Evolutionary conservation across 2,113 vertebrate species (phyloP).

Genomic region (Phasianus colchicus): DNA sequence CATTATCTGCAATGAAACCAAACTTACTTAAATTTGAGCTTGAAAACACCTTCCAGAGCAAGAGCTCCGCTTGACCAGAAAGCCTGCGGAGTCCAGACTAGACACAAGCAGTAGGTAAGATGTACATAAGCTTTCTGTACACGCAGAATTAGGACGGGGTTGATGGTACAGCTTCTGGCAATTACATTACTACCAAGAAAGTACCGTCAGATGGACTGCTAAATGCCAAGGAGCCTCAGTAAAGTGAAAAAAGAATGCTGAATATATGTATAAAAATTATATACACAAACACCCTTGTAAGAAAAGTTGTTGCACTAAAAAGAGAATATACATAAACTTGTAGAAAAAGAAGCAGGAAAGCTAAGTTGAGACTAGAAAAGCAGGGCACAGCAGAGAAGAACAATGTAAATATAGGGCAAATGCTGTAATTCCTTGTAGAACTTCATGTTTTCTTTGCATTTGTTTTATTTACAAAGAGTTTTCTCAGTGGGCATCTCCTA

Average conservation of each 20-base stretch:
- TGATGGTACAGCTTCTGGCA: neutral
- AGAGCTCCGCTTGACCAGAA: neutral
- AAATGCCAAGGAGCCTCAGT: neutral
- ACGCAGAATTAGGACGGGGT: neutral
- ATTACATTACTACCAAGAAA: neutral
- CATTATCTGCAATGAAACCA: neutral
- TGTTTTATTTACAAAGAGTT: neutral
- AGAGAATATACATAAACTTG: accelerated
- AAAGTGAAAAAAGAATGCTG: neutral
- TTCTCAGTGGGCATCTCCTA: neutral
- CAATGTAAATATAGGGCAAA: neutral
- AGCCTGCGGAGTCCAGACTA: neutral
- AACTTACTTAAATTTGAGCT: neutral
- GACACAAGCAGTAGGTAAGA: accelerated
- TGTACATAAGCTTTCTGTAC: neutral
- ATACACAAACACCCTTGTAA: neutral
- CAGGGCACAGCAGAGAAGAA: neutral
- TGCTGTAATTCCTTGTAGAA: neutral
- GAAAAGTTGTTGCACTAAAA: neutral
- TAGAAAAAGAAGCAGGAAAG: accelerated
- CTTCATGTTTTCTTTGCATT: neutral
- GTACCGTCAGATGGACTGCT: neutral
- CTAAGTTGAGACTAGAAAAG: neutral
- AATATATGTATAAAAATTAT: accelerated
- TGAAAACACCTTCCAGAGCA: accelerated